A percentile compares a stretch with the other conserved stretches of the same genome.
These are phyloP conservation scores for Eudemis profundana DNA, from an alignment of 2,888 invertebrate genomes.

Conservation along the genomic window DNA sequence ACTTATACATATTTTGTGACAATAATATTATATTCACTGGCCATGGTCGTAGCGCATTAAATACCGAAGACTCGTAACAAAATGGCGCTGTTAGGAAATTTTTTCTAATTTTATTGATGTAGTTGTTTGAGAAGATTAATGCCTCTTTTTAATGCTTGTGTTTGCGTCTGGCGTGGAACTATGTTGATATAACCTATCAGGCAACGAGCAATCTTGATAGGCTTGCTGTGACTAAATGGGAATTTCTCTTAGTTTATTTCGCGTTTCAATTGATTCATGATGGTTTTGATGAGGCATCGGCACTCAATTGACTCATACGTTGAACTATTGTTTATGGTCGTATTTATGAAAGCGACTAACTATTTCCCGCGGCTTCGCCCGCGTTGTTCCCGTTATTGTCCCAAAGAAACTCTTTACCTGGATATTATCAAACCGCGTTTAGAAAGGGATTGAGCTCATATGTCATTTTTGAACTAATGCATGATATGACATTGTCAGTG, in stretches of 20 bases:
- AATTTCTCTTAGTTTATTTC: slow-evolving; percentile 7
- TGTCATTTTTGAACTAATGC: no score
- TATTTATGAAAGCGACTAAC: background rate
- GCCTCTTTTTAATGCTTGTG: slow-evolving; percentile 29
- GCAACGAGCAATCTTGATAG: slow-evolving; percentile 7
- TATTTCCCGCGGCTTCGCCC: no score
- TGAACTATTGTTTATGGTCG: background rate
- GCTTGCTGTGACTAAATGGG: background rate
- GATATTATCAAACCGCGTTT: no score
- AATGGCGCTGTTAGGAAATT: slow-evolving; percentile 7
- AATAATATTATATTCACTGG: background rate
- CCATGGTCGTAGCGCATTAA: background rate
- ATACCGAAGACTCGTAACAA: background rate
- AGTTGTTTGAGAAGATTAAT: slow-evolving; percentile 44
- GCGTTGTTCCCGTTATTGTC: no score
- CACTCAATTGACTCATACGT: slow-evolving; percentile 25
- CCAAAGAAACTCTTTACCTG: no score
- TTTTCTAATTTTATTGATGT: slow-evolving; percentile 18
- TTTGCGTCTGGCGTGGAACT: slow-evolving; percentile 25
- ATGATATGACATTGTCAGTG: no score
- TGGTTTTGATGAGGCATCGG: slow-evolving; percentile 13
- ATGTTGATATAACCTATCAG: slow-evolving; percentile 22
- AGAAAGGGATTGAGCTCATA: no score
- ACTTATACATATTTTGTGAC: no score
- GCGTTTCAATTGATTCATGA: slow-evolving; percentile 16